Conservation (phyloP, 2,888 invertebrate genomes). For the Quadroppia sp. region DNA sequence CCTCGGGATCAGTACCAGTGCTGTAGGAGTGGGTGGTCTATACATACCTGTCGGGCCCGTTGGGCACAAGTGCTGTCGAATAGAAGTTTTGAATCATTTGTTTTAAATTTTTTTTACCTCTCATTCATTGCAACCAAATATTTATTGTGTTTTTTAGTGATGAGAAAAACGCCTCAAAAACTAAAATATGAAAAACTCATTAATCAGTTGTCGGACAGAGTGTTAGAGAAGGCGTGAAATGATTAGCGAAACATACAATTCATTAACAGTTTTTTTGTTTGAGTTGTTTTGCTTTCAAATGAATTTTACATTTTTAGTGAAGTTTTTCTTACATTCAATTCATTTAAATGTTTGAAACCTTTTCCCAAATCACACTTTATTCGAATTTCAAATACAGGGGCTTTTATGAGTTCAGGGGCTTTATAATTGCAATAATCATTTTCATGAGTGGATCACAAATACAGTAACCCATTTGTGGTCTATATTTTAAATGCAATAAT, state of each 20-base stretch:
- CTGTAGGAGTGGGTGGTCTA: slow-evolving; percentile 15
- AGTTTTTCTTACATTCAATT: too few relatives aligned
- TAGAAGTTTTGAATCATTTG: background rate
- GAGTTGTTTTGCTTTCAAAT: too few relatives aligned
- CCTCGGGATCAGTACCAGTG: background rate
- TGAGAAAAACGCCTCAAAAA: slow-evolving; percentile 22
- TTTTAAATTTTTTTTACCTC: background rate
- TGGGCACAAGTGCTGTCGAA: background rate
- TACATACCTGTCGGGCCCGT: background rate
- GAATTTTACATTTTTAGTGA: too few relatives aligned
- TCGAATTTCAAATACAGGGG: too few relatives aligned
- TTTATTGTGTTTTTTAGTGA: background rate
- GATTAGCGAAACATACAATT: slow-evolving; percentile 5
- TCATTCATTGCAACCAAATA: background rate
- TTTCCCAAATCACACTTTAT: too few relatives aligned
- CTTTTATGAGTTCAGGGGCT: too few relatives aligned
- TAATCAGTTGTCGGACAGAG: background rate
- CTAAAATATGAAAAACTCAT: background rate
- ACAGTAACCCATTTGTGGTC: too few relatives aligned
- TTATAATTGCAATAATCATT: too few relatives aligned
- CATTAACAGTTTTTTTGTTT: background rate
- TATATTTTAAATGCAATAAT: too few relatives aligned
- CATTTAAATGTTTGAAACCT: too few relatives aligned
- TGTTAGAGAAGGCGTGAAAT: slow-evolving; percentile 20
- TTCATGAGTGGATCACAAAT: too few relatives aligned